Base-by-base conservation (phyloP, 2,113 vertebrate species). In the Melanotaenia duboulayi region DNA sequence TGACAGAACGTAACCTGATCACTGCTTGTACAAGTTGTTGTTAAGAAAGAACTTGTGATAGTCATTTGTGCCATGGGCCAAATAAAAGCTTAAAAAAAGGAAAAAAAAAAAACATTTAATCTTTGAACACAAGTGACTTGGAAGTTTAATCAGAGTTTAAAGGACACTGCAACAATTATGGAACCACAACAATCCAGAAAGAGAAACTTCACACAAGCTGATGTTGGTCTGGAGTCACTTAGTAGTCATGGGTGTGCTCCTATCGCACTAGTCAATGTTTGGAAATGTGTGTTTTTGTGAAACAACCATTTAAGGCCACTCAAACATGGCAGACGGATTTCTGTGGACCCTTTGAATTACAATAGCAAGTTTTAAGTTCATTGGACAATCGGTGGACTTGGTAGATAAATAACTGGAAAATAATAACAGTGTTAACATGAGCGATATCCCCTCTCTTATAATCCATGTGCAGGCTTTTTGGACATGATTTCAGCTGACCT, bases 1-100 rank as follows among this genome's bases (percentile, higher is more conserved):
- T 83, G 58, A 81, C 71, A 74, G 59, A n/a, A 80, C 48, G 46
- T 68, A 61, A 49, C 11, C 14, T 63, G 60, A 84, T 87, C 85
- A 66, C 65, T 58, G 65, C 48, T 23, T 61, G 20, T 67, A 86
- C 56, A 83, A 75, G 48, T 78, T 70, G 40, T 46, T 63, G 22
- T 39, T 62, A 25, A 61, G 37, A 50, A 56, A 44, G 12, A 79
- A 52, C 85, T 80, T 5, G 61, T 81, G 82, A 73, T 49, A 40
- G 51, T 56, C 44, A 35, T 14, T 64, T 70, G 52, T 23, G 7
- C 25, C 28, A 24, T 9, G 46, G 20, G 19, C 7, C n/a, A 4
- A 32, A 37, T 35, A 28, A 66, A 54, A 25, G 11, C 19, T 4
- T 42, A 11, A n/a, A 5, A 35, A 13, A n/a, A n/a, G n/a, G n/a